Evolutionary conservation across 1,140 invertebrate genomes (phyloP).

Genomic region (Nebria ingens): DNA sequence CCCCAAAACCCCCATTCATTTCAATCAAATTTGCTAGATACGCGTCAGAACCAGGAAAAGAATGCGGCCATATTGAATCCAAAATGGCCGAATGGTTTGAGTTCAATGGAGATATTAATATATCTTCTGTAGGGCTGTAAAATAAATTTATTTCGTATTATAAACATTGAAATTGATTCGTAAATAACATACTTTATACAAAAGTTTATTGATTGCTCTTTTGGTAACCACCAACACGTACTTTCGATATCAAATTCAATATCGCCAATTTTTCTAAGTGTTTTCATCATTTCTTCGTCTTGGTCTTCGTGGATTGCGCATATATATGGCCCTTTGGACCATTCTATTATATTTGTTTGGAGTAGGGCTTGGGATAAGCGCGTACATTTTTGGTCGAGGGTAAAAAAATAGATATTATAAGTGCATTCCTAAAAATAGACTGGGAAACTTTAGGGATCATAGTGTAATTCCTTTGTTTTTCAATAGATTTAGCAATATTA

Average conservation of each 20-base stretch:
- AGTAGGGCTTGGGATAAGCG: slow-evolving; percentile 12
- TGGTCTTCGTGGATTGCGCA: neutral
- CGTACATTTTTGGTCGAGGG: slow-evolving; percentile 14
- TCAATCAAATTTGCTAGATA: slow-evolving; percentile 23
- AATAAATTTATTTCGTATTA: neutral
- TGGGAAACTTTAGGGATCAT: too few relatives aligned
- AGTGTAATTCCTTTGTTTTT: too few relatives aligned
- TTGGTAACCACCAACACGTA: neutral
- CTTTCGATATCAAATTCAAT: neutral
- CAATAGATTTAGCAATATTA: too few relatives aligned
- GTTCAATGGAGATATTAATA: slow-evolving; percentile 22
- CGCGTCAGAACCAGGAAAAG: slow-evolving; percentile 21
- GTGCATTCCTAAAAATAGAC: slow-evolving; percentile 12
- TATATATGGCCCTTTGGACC: slow-evolving; percentile 11
- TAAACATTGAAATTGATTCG: neutral
- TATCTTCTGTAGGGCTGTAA: slow-evolving; percentile 26
- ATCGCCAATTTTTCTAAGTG: neutral
- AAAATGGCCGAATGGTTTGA: slow-evolving; percentile 18
- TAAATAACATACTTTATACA: neutral
- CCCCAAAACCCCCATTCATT: slow-evolving; percentile 26
- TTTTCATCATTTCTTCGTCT: neutral
- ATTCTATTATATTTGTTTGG: slow-evolving; percentile 14
- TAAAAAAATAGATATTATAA: slow-evolving; percentile 15
- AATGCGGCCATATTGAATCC: slow-evolving; percentile 24
- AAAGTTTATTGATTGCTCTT: neutral